Conservation (phyloP, 2,797 vertebrate genomes). For the Phalanger gymnotis region DNA sequence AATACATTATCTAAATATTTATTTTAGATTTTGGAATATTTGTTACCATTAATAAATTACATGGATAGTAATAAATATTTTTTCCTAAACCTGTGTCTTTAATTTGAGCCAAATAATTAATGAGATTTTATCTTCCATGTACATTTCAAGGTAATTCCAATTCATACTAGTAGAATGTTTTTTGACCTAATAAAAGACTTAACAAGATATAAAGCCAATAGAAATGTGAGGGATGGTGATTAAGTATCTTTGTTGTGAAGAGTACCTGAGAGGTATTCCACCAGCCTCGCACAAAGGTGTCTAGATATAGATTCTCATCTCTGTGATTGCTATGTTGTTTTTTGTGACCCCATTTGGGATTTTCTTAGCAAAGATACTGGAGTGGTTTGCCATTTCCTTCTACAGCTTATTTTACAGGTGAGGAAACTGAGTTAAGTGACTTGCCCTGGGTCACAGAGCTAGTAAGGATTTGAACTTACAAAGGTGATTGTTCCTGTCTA, state of each 20-base stretch:
- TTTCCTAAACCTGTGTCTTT: background rate
- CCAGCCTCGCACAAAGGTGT: background rate
- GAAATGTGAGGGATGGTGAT: background rate
- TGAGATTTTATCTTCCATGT: background rate
- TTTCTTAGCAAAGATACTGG: background rate
- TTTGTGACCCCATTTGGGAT: background rate
- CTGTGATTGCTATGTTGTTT: background rate
- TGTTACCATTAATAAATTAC: background rate
- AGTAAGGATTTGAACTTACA: background rate
- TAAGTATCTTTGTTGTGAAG: background rate
- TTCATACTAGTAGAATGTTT: background rate
- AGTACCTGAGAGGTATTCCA: background rate
- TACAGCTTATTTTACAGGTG: background rate
- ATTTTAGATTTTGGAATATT: background rate
- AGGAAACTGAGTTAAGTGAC: background rate
- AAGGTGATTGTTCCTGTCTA: background rate
- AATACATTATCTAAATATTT: background rate
- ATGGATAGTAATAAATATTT: background rate
- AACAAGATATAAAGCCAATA: background rate
- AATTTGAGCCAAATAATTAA: background rate
- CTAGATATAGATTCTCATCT: background rate
- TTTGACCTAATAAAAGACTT: background rate
- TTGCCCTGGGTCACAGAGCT: background rate
- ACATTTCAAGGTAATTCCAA: background rate
- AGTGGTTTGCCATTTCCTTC: background rate